Evolutionary conservation across 2,888 invertebrate species (phyloP), one percentile per base, ranked within the genome.

Genomic region (Caenorhabditis panamensis): DNA sequence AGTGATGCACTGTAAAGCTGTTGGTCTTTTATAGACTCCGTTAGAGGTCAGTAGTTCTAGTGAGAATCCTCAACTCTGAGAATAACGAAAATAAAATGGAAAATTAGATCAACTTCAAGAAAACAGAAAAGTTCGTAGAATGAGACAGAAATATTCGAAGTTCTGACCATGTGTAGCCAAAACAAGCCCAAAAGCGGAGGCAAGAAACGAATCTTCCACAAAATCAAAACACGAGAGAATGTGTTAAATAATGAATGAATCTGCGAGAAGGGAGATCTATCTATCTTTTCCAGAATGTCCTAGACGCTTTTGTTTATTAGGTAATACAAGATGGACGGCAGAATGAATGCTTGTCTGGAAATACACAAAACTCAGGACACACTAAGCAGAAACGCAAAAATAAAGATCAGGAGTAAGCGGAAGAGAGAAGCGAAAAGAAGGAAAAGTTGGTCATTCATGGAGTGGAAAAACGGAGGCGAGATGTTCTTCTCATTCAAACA

Each of bases 221-320:
- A 47, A 58, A 44, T 56, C 54, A 28, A 26, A 56, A 59, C 36
- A 49, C 31, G 24, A 28, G n/a, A 56, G 13, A 63, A 63, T 47
- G 36, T 47, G 37, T 44, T 63, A 37, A 72, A 63, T 72, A 63
- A 72, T 63, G 28, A 41, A 72, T 63, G 56, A 63, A 47, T 54
- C 62, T 16, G 20, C 53, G 0, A 18, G 54, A 0, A 18, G 5
- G 31, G 18, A 63, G 31, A 72, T 56, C 37, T 20, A 53, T 51
- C 18, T 59, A 31, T 31, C 20, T 51, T 41, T 44, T 49, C 37
- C n/a, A 18, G 51, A 72, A 72, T 37, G 31, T 16, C 37, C 47
- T 62, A 1, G 13, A 16, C 20, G 47, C 49, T 31, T 47, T 36
- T 64, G 63, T 72, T 63, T 56, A 49, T 63, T 28, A 72, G 59